Evolutionary conservation across 2,888 invertebrate genomes (phyloP).

Genomic region (Aphodius sticticus): DNA sequence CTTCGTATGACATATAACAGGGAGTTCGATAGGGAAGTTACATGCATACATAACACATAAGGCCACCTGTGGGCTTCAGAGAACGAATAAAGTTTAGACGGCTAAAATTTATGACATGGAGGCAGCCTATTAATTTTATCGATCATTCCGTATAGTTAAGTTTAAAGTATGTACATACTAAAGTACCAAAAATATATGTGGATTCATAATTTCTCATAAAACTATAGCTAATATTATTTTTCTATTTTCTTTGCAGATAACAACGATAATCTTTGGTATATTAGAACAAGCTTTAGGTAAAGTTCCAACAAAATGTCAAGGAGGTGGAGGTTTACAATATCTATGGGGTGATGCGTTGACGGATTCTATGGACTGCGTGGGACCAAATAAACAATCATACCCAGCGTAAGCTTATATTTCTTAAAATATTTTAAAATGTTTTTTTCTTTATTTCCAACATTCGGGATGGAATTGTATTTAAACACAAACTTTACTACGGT

Average conservation of each 20-base stretch:
- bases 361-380: conserved; percentile 79
- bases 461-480: not conserved
- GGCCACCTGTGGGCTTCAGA: no score
- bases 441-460: conserved; percentile 6
- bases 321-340: conserved; percentile 77
- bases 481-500: no score
- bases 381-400: conserved; percentile 84
- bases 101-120: no score
- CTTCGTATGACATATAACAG: no score
- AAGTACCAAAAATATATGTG: no score
- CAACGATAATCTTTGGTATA: conserved; percentile 42
- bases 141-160: no score
- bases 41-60: no score
- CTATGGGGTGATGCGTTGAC: conserved; percentile 88
- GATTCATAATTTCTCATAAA: not conserved
- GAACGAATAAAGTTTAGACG: no score
- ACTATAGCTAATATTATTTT: not conserved
- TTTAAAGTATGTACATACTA: no score
- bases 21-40: no score
- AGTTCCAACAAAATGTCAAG: conserved; percentile 62
- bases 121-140: no score
- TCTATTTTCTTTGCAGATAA: conserved; percentile 45
- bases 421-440: not conserved
- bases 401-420: conserved; percentile 72
- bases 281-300: conserved; percentile 48